These are phyloP conservation scores for Opisthograptis luteolata DNA, from an alignment of 2,888 invertebrate genomes.

Conservation along the genomic window DNA sequence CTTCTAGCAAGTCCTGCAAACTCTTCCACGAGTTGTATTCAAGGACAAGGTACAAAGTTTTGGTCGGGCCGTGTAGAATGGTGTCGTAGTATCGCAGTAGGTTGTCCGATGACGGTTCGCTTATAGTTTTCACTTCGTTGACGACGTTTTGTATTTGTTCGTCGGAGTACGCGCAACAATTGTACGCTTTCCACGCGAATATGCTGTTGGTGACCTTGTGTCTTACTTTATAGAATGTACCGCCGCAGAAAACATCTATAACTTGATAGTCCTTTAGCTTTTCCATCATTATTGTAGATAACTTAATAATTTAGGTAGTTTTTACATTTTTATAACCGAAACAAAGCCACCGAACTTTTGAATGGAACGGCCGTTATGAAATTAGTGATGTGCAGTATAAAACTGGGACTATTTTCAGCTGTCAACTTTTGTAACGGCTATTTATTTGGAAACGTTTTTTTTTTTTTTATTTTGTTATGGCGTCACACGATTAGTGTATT, in stretches of 20 bases:
- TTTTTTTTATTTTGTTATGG: too few relatives aligned
- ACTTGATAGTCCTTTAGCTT: constrained; percentile 80
- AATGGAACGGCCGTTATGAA: constrained; percentile 63
- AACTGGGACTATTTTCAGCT: constrained; percentile 32
- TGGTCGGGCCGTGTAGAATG: constrained; percentile 74
- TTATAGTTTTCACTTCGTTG: constrained; percentile 73
- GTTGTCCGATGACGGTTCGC: constrained; percentile 62
- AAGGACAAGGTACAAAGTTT: constrained; percentile 77
- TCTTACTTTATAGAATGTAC: constrained; percentile 80
- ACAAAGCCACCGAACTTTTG: constrained; percentile 74
- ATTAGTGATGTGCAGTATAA: constrained; percentile 54
- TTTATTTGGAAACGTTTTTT: too few relatives aligned
- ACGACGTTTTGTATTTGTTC: constrained; percentile 74
- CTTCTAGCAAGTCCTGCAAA: constrained; percentile 61
- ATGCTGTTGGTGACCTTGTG: constrained; percentile 81
- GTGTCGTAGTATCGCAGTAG: constrained; percentile 75
- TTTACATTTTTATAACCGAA: constrained; percentile 74
- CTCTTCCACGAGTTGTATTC: constrained; percentile 73
- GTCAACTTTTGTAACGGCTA: background rate
- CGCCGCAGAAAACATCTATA: constrained; percentile 76
- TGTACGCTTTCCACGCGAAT: constrained; percentile 80
- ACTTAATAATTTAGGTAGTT: constrained; percentile 35
- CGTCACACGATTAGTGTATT: too few relatives aligned
- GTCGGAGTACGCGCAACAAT: constrained; percentile 71
- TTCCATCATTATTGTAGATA: constrained; percentile 60